These are phyloP conservation scores for Acrocephalus scirpaceus DNA, from an alignment of 2,797 vertebrate species.

Conservation along the genomic window DNA sequence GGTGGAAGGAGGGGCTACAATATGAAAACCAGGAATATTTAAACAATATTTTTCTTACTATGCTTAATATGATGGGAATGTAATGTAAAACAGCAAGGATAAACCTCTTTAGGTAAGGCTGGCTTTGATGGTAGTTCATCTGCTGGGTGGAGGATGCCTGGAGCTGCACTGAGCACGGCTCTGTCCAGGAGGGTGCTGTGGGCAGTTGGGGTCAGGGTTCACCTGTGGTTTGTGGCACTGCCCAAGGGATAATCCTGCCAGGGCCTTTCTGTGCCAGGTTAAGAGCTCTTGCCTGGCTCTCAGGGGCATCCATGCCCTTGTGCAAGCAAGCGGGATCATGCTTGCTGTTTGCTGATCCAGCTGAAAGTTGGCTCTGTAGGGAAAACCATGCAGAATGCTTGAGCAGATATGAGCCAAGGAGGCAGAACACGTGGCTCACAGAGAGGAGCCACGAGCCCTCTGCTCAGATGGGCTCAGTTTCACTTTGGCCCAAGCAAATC, in stretches of 20 bases:
- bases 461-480: not conserved
- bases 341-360: fast-evolving
- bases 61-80: conserved; percentile 16
- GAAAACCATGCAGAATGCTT: fast-evolving
- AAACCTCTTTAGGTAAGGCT: not conserved
- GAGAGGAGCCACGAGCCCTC: not conserved
- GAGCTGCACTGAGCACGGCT: not conserved
- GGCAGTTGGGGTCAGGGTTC: not conserved
- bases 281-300: not conserved
- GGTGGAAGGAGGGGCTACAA: not conserved
- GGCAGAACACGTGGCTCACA: fast-evolving
- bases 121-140: not conserved
- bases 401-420: fast-evolving
- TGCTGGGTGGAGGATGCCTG: not conserved
- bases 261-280: not conserved
- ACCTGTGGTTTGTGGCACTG: not conserved
- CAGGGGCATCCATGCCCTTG: not conserved
- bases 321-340: fast-evolving
- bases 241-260: fast-evolving
- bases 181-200: not conserved
- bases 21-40: not conserved
- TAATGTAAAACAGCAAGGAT: not conserved
- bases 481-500: not conserved
- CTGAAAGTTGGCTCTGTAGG: not conserved
- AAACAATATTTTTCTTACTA: conserved; percentile 27